Base-by-base conservation (phyloP, 2,797 vertebrate species). In the Paratrypauchen microcephalus region DNA sequence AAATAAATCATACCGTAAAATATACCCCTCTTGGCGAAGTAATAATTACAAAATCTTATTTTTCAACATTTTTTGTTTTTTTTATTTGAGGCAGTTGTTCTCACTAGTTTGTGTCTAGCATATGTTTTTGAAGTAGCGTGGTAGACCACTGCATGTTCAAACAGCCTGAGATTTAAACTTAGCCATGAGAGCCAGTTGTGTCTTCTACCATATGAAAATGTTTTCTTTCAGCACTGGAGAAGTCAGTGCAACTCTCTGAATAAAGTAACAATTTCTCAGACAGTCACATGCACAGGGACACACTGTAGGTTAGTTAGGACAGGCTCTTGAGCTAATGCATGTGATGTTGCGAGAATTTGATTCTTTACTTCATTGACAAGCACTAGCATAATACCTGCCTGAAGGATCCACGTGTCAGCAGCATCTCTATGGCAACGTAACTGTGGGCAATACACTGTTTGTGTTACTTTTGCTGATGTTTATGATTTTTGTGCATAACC, bases 361-460 rank as follows among this genome's bases (percentile, higher is more conserved):
- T 89, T 89, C 83, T 87, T 90, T 90, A 87, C 64, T 86, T 88
- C 86, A 89, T 72, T 90, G 83, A 86, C 71, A 68, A 89, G 84
- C 86, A 88, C 81, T 48, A 55, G 30, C 9, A 30, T 48, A 70
- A 68, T 11, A 39, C 5, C 16, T 12, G 50, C 60, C 60, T 19
- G 63, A 54, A 47, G n/a, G 18, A 61, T 47, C 39, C 19, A 26
- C 28, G 13, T 2, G 28, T 30, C 28, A 36, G 50, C 68, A 56
- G 24, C 13, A 16, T 32, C 58, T 58, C 4, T 8, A 16, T 30
- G 18, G 26, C 56, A 57, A n/a, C 2, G 19, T 36, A 18, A 16
- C 28, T 36, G 18, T 60, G 26, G 30, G 58, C 58, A 32, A 63
- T 80, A 50, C 24, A 63, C 59, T 19, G 6, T 30, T 32, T n/a